phyloP scores from a whole-genome alignment of 2,888 invertebrate genomes.

The Aleiodes alternator region DNA sequence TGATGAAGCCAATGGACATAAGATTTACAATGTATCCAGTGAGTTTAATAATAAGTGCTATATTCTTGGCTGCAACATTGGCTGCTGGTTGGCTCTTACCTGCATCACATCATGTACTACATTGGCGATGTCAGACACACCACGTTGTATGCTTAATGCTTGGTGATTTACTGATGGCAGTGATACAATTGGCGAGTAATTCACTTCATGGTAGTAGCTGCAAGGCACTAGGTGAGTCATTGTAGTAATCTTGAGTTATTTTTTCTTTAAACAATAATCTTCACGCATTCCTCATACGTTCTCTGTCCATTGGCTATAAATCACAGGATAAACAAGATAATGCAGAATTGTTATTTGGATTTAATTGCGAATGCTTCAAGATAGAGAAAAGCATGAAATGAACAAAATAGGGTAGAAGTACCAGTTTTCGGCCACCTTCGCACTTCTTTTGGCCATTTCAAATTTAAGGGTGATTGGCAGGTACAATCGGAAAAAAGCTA shows the following conservation, averaged over 20 bases:
- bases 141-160: conserved; percentile 89
- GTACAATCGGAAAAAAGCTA: no score
- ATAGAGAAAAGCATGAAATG: no score
- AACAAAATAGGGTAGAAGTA: no score
- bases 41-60: conserved; percentile 86
- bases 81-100: conserved; percentile 88
- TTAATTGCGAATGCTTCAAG: no score
- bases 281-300: not conserved
- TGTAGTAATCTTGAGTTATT: not conserved
- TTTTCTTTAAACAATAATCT: conserved; percentile 22
- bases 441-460: no score
- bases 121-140: conserved; percentile 92
- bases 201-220: conserved; percentile 80
- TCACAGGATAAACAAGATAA: no score
- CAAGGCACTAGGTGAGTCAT: conserved; percentile 82
- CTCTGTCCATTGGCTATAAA: no score
- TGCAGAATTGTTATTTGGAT: no score
- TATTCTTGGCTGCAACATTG: conserved; percentile 88
- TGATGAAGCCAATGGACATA: conserved; percentile 72
- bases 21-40: conserved; percentile 86
- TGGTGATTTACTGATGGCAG: conserved; percentile 87
- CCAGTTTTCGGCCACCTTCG: no score
- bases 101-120: conserved; percentile 89
- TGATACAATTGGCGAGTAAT: conserved; percentile 83
- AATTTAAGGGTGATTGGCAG: no score